phyloP scores from a whole-genome alignment of 2,888 invertebrate species.

The Octodonta nipae region DNA sequence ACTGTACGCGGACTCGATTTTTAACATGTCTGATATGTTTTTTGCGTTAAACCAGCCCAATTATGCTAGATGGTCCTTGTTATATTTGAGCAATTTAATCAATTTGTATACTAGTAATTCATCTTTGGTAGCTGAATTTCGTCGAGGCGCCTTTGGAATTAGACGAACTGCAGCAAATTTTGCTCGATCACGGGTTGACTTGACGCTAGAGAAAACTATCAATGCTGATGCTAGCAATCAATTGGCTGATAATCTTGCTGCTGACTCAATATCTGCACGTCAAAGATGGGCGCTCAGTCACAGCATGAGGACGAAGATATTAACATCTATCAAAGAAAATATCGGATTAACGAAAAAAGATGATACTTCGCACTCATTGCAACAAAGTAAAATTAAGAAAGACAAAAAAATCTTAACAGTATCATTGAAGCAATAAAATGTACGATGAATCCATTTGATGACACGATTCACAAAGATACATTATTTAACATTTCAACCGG shows the following conservation, averaged over 20 bases:
- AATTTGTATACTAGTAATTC: background rate
- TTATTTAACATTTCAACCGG: constrained; percentile 25
- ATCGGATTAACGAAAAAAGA: constrained; percentile 17
- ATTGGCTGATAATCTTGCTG: too few species aligned
- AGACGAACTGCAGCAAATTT: background rate
- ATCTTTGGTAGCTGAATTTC: background rate
- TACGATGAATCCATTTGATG: constrained; percentile 19
- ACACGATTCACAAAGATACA: constrained; percentile 13
- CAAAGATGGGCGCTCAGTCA: constrained; percentile 3
- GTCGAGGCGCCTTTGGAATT: constrained; percentile 1
- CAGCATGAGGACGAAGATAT: constrained; percentile 5
- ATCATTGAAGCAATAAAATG: constrained; percentile 16
- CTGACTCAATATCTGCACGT: constrained; percentile 3
- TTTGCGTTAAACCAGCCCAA: background rate
- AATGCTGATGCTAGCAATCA: constrained; percentile 17
- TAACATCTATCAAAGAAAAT: constrained; percentile 8
- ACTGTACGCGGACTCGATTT: constrained; percentile 5
- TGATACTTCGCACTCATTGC: constrained; percentile 18
- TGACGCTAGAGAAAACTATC: constrained; percentile 18
- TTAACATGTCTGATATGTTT: background rate
- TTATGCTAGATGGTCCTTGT: background rate
- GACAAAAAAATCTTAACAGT: constrained; percentile 13
- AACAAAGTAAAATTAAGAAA: constrained; percentile 11
- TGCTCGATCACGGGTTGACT: constrained; percentile 2
- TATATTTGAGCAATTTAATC: background rate